These are phyloP conservation scores for Diphyllodes magnificus DNA, from an alignment of 2,113 vertebrate species.

Conservation along the genomic window DNA sequence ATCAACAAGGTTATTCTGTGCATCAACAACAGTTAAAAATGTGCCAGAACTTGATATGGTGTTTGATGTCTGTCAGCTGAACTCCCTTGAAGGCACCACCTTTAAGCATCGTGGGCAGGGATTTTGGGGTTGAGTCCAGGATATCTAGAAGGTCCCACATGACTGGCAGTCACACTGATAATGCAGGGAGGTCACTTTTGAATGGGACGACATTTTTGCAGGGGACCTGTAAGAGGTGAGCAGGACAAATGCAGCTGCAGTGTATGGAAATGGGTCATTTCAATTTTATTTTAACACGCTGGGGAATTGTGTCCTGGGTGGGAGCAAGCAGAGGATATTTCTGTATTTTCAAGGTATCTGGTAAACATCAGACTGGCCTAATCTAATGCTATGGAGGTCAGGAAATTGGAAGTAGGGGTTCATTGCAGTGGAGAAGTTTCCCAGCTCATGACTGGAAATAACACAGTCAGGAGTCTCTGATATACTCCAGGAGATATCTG, in stretches of 20 bases:
- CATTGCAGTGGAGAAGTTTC: background rate
- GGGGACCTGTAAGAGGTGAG: background rate
- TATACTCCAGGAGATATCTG: background rate
- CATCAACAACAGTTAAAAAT: background rate
- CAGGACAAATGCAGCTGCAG: background rate
- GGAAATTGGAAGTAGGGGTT: constrained; percentile 20
- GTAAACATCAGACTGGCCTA: background rate
- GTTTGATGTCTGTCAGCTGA: background rate
- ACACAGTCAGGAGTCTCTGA: background rate
- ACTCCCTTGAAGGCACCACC: background rate
- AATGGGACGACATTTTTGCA: background rate
- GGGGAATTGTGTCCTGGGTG: background rate
- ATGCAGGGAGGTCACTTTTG: background rate
- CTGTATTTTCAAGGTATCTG: background rate
- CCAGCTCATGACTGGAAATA: constrained; percentile 1
- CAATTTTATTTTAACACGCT: background rate
- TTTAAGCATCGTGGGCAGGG: background rate
- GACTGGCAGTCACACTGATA: background rate
- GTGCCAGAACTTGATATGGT: background rate
- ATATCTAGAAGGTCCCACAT: background rate
- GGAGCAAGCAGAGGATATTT: background rate
- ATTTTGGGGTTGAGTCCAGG: background rate
- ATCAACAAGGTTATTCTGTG: background rate
- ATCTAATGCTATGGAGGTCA: background rate
- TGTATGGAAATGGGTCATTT: background rate